Percentiles rank a stretch among this genome's conserved stretches.
These are phyloP conservation scores for Tiliacea citrago DNA, from an alignment of 2,888 invertebrate genomes.

Conservation along the genomic window DNA sequence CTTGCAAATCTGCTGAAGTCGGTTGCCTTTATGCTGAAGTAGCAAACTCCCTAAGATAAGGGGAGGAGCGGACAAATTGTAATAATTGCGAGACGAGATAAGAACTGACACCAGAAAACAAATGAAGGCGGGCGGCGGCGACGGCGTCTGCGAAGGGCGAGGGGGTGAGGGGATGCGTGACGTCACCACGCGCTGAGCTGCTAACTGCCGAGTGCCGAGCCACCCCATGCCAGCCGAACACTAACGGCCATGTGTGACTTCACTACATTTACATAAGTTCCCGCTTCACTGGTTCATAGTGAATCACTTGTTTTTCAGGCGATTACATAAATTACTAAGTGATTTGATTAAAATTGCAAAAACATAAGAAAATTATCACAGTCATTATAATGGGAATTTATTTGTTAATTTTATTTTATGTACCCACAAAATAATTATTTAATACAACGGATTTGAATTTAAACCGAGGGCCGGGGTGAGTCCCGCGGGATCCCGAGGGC, in stretches of 20 bases:
- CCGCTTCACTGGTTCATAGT: conserved; percentile 60
- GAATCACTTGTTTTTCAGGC: conserved; percentile 51
- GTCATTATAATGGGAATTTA: conserved; percentile 61
- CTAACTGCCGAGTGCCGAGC: conserved; percentile 66
- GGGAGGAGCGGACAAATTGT: conserved; percentile 90
- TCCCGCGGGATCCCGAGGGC: conserved; percentile 78
- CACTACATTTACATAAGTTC: conserved; percentile 63
- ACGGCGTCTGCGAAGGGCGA: conserved; percentile 66
- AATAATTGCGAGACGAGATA: conserved; percentile 90
- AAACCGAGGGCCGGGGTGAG: conserved; percentile 77
- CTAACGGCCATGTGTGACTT: conserved; percentile 69
- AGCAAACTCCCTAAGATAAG: conserved; percentile 89
- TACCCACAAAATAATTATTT: conserved; percentile 80
- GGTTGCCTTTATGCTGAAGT: conserved; percentile 88
- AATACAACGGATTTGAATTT: conserved; percentile 83
- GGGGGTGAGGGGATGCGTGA: conserved; percentile 76
- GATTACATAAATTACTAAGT: conserved; percentile 45
- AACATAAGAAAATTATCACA: conserved; percentile 49
- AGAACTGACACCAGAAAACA: conserved; percentile 91
- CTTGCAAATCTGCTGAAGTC: conserved; percentile 88
- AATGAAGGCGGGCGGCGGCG: conserved; percentile 86
- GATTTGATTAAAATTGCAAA: conserved; percentile 39
- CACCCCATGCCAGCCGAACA: conserved; percentile 71
- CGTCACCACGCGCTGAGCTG: conserved; percentile 79
- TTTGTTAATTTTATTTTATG: conserved; percentile 74